Conservation (phyloP, 1,140 invertebrate species). For the Drosophila subobscura region DNA sequence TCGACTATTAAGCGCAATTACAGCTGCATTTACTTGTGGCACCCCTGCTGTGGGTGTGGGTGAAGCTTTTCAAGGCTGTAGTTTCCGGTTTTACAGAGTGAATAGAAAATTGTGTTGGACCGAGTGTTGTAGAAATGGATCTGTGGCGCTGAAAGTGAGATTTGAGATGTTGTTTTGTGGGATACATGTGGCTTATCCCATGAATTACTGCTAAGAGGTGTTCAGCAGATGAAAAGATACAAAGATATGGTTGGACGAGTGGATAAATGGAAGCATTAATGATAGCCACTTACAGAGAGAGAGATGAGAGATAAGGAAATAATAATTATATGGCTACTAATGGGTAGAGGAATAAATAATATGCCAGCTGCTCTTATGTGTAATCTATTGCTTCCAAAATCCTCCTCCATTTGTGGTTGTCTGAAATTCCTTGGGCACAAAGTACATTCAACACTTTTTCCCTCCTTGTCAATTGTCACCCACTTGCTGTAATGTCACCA, state of each 20-base stretch:
- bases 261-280: too few relatives aligned
- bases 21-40: slow-evolving; percentile 41
- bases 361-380: too few relatives aligned
- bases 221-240: not conserved
- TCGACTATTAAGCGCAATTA: slow-evolving; percentile 50
- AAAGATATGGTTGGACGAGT: too few relatives aligned
- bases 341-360: too few relatives aligned
- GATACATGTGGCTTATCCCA: not conserved
- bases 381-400: too few relatives aligned
- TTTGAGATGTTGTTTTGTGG: not conserved
- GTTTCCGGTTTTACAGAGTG: slow-evolving; percentile 33
- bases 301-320: too few relatives aligned
- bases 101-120: slow-evolving; percentile 9
- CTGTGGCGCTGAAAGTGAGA: slow-evolving; percentile 33
- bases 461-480: slow-evolving; percentile 23
- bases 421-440: too few relatives aligned
- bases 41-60: not conserved
- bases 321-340: too few relatives aligned
- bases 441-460: too few relatives aligned
- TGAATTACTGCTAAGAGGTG: slow-evolving; percentile 3
- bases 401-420: too few relatives aligned
- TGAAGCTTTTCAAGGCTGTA: slow-evolving; percentile 37
- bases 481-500: slow-evolving; percentile 17
- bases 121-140: slow-evolving; percentile 3
- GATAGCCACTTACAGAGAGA: too few relatives aligned